Base-by-base conservation (phyloP, 2,888 invertebrate species). In the Lutraria lutraria region DNA sequence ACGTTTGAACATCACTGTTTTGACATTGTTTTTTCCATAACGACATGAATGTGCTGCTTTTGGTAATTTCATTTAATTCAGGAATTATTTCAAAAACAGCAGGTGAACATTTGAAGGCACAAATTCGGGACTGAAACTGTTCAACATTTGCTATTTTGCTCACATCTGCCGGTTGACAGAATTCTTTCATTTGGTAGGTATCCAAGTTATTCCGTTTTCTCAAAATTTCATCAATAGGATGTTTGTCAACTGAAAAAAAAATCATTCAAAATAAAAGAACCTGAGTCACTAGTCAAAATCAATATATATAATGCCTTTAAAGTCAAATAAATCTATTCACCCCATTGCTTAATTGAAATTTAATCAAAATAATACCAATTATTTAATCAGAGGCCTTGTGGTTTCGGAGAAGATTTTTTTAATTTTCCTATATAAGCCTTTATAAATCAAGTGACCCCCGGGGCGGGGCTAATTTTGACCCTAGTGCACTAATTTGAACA, bases 161-260 rank as follows among this genome's bases (percentile, higher is more conserved):
- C 29, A 85, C 85, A 79, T 84, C 85, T 43, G 79, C 81, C 43
- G 89, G 89, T 21, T 72, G 34, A 60, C 89, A n/a, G n/a, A n/a
- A n/a, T n/a, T n/a, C n/a, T n/a, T n/a, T n/a, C n/a, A n/a, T n/a
- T n/a, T n/a, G n/a, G 87, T 34, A 83, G 19, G 53, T 68, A 13
- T 52, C 29, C 43, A n/a, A 53, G 29, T n/a, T 68, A 16, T 63
- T 80, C 31, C 83, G 85, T 34, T 90, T 88, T 25, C 83, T 80
- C 29, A 89, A 53, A n/a, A 54, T 79, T 13, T 31, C 29, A 81
- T 89, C 87, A 25, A 89, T 21, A 16, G n/a, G n/a, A 34, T 16
- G 60, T 53, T 0, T 76, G 53, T 87, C 89, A 25, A 87, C 89
- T 87, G 43, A n/a, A n/a, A n/a, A n/a, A 85, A 29, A 29, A 8